Percentiles rank a stretch among this genome's conserved stretches.
phyloP scores from a whole-genome alignment of 1,140 invertebrate genomes.

The Drosophila dunni region DNA sequence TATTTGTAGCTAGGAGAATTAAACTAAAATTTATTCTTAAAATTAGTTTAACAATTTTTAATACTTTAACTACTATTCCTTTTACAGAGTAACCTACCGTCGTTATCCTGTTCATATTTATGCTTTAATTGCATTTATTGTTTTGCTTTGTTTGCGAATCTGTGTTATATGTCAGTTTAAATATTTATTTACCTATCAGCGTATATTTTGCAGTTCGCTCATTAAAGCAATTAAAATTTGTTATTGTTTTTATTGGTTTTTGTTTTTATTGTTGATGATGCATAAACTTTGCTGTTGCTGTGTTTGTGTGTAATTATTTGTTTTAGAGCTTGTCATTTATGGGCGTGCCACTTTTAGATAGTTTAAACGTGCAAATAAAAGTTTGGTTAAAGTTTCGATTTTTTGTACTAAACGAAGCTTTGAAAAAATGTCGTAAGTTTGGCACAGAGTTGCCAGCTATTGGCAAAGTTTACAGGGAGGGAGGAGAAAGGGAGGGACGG shows the following conservation, averaged over 20 bases:
- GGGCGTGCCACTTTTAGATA: slow-evolving; percentile 39
- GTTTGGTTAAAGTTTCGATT: slow-evolving; percentile 41
- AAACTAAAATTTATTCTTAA: too few relatives aligned
- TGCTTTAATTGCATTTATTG: not conserved
- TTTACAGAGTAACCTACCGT: slow-evolving; percentile 3
- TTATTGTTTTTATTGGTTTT: slow-evolving; percentile 4
- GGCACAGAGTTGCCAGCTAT: slow-evolving; percentile 1
- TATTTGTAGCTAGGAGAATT: not conserved
- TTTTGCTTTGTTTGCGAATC: slow-evolving; percentile 32
- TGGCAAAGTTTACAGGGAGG: slow-evolving; percentile 48
- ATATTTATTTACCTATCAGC: slow-evolving; percentile 54
- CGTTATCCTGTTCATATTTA: too few relatives aligned
- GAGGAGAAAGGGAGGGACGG: not conserved
- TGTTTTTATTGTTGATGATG: slow-evolving; percentile 18
- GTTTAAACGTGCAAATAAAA: slow-evolving; percentile 48
- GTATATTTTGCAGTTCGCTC: slow-evolving; percentile 38
- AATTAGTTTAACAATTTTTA: not conserved
- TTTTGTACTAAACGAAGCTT: slow-evolving; percentile 21
- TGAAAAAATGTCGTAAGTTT: not conserved
- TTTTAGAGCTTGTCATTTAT: slow-evolving; percentile 22
- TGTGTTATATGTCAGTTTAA: slow-evolving; percentile 46
- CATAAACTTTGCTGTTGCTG: slow-evolving; percentile 30
- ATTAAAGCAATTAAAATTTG: slow-evolving; percentile 61
- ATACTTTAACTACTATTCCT: not conserved
- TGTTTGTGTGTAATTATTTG: slow-evolving; percentile 15